Conservation (phyloP, 2,888 invertebrate species). For the Cryptocheilus praepositus region DNA sequence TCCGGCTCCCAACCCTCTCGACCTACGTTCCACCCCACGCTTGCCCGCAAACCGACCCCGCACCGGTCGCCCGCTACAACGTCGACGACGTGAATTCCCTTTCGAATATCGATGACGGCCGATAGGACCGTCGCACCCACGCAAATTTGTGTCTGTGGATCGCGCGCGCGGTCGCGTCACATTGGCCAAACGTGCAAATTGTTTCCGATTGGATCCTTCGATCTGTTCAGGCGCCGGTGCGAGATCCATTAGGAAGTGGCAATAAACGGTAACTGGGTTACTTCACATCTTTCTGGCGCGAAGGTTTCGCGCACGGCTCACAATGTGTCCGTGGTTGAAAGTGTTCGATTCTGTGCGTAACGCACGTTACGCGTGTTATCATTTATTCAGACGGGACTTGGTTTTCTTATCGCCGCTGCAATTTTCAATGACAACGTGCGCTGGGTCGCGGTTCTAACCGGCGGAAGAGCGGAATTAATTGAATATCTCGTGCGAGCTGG, state of each 20-base stretch:
- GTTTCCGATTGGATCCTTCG: slow-evolving; percentile 51
- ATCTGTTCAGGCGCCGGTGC: slow-evolving; percentile 38
- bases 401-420: too few species aligned
- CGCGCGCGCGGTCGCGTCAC: slow-evolving; percentile 7
- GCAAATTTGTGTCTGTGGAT: slow-evolving; percentile 1
- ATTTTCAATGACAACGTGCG: too few species aligned
- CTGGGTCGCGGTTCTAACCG: too few species aligned
- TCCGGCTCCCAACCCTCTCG: not conserved
- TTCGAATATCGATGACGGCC: slow-evolving; percentile 49
- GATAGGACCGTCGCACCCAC: slow-evolving; percentile 13
- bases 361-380: too few species aligned
- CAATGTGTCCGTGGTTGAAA: too few species aligned
- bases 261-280: too few species aligned
- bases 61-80: not conserved
- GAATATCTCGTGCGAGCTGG: too few species aligned
- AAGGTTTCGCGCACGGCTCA: too few species aligned
- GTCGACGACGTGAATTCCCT: slow-evolving; percentile 32
- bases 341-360: too few species aligned
- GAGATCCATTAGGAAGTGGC: slow-evolving; percentile 51
- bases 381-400: too few species aligned
- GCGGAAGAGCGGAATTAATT: too few species aligned
- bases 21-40: not conserved
- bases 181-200: slow-evolving; percentile 39
- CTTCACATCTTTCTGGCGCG: too few species aligned
- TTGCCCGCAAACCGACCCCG: not conserved